Conservation (phyloP, 2,888 invertebrate genomes). For the Polymixis lichenea region DNA sequence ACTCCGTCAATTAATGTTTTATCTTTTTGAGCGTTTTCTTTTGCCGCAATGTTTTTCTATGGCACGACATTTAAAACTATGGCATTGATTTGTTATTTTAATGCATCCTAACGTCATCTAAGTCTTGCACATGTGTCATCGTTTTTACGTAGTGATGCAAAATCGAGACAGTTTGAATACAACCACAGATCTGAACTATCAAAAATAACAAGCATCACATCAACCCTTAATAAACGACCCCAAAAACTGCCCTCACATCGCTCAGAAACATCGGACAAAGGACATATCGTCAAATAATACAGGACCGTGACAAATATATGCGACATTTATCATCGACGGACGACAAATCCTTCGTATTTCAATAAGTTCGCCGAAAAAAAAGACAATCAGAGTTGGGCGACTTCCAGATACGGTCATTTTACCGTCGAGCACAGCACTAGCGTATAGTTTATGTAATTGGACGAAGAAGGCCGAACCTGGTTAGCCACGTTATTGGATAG, state of each 20-base stretch:
- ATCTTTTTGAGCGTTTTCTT: slow-evolving; percentile 2
- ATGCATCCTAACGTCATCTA: background rate
- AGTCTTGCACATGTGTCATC: background rate
- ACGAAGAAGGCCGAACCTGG: slow-evolving; percentile 56
- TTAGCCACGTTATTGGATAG: slow-evolving; percentile 53
- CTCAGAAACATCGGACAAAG: slow-evolving; percentile 58
- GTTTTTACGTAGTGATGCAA: slow-evolving; percentile 1
- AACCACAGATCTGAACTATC: background rate
- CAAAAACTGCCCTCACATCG: slow-evolving; percentile 39
- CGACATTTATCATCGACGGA: slow-evolving; percentile 67
- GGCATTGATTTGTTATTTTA: slow-evolving; percentile 11
- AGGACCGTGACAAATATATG: slow-evolving; percentile 69
- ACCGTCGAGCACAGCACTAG: slow-evolving; percentile 43
- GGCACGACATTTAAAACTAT: background rate
- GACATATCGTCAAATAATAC: slow-evolving; percentile 60
- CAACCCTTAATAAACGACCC: slow-evolving; percentile 12
- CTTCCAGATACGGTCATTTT: slow-evolving; percentile 76
- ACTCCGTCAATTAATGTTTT: slow-evolving; percentile 13
- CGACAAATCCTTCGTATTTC: slow-evolving; percentile 66
- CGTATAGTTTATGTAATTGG: slow-evolving; percentile 64
- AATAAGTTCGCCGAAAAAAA: slow-evolving; percentile 74
- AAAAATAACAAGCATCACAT: slow-evolving; percentile 24
- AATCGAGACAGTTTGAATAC: background rate
- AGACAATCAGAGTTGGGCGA: slow-evolving; percentile 75
- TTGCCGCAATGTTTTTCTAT: slow-evolving; percentile 2